Evolutionary conservation across 2,888 invertebrate genomes (phyloP), one percentile per base, ranked within the genome.

Genomic region (Eurois occulta): DNA sequence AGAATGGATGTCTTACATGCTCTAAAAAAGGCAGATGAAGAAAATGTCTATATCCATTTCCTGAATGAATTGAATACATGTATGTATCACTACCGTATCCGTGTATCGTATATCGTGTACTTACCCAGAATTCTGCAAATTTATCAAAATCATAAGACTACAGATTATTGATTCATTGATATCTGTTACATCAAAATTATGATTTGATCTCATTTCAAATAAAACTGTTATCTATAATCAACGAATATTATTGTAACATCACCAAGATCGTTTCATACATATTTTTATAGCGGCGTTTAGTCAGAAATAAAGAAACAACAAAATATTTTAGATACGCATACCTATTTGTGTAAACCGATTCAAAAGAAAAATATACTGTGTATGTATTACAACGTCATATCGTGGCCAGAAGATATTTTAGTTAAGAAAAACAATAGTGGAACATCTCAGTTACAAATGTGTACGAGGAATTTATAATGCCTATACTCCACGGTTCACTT

Each of bases 201-300:
- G 81, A 69, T 81, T n/a, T 48, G 48, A 86, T 83, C 65, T 32
- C 13, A 74, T 78, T 72, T 43, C 28, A 72, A 83, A 75, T 70
- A 60, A 60, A 64, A 60, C 55, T 72, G 71, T 78, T 75, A 58
- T 82, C 58, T 64, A 86, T 28, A 77, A 62, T 75, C 46, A 43
- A 66, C 64, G 24, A 67, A 66, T 78, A 73, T 78, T 84, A 86
- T 86, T 69, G 10, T 62, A 71, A 71, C 70, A 71, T 84, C 64
- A 72, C 24, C n/a, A 41, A 71, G 43, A 73, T 75, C 72, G 64
- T 71, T 60, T 65, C 41, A 24, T 65, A 67, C 24, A 75, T 52
- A 86, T 83, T 83, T 86, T 75, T 68, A 79, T 62, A 79, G 52
- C 55, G 48, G 72, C 41, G 62, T 83, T 78, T 78, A 77, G 55